Evolutionary conservation across 1,140 invertebrate genomes (phyloP).

Genomic region (Melanaphis sacchari): DNA sequence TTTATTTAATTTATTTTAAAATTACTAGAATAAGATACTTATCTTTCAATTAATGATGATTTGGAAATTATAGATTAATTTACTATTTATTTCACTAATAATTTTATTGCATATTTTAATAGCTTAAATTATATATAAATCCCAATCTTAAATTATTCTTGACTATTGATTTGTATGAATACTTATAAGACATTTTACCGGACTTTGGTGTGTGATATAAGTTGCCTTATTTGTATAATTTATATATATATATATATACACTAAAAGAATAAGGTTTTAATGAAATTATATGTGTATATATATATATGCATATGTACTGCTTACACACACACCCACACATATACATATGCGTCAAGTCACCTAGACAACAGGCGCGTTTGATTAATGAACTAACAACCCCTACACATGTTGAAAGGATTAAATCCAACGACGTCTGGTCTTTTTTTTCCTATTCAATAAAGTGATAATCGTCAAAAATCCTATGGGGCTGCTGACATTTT

Average conservation of each 20-base stretch:
- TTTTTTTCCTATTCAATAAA: not conserved
- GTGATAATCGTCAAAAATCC: not conserved
- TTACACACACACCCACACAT: too few relatives aligned
- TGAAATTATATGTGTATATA: too few relatives aligned
- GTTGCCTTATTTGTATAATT: not conserved
- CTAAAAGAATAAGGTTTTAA: not conserved
- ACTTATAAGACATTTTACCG: not conserved
- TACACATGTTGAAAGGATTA: constrained; percentile 5
- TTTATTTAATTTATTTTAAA: not conserved
- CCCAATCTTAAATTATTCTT: not conserved
- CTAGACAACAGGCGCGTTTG: not conserved
- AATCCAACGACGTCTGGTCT: constrained; percentile 26
- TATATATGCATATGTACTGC: too few relatives aligned
- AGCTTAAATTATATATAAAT: not conserved
- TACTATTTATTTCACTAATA: not conserved
- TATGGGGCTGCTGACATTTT: not conserved
- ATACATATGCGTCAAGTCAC: not conserved
- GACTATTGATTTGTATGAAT: not conserved
- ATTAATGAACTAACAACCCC: constrained; percentile 25
- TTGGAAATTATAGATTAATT: not conserved
- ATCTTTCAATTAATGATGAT: not conserved
- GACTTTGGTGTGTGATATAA: not conserved
- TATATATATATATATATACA: not conserved
- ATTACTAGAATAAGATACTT: not conserved
- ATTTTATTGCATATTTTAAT: not conserved